A percentile compares a stretch with the other conserved stretches of the same genome.
Conservation (phyloP, 2,797 vertebrate genomes). For the Alca torda region DNA sequence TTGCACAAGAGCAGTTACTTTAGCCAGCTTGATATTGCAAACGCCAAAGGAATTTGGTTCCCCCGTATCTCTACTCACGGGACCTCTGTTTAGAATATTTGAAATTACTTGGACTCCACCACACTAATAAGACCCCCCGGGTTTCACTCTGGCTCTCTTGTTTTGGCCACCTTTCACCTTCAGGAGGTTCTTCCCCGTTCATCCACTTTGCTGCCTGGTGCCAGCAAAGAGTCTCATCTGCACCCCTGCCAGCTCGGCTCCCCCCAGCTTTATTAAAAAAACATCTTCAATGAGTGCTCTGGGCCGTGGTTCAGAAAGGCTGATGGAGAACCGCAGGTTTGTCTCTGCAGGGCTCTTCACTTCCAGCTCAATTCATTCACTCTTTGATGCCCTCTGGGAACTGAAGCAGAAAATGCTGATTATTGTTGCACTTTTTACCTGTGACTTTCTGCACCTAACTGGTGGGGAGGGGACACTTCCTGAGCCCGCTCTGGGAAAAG, state of each 20-base stretch:
- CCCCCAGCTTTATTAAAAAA: neutral
- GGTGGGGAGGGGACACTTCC: neutral
- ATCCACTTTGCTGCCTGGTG: neutral
- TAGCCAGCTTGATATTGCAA: constrained; percentile 21
- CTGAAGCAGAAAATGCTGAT: neutral
- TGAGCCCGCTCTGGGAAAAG: neutral
- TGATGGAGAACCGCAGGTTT: neutral
- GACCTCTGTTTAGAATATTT: constrained; percentile 58
- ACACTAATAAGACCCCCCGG: neutral
- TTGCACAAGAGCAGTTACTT: constrained; percentile 49
- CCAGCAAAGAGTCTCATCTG: neutral
- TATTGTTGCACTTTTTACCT: neutral
- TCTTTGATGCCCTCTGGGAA: neutral
- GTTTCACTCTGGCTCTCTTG: neutral
- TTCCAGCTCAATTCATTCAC: neutral
- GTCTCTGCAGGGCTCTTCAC: neutral
- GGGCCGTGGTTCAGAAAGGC: neutral
- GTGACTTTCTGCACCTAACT: neutral
- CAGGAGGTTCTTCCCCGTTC: neutral
- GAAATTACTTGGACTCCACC: constrained; percentile 42
- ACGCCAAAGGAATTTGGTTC: constrained; percentile 49
- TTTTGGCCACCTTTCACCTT: neutral
- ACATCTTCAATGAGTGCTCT: neutral
- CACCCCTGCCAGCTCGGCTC: neutral
- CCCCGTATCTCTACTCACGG: neutral